Conservation (phyloP, 2,113 vertebrate genomes). For the Phaethon lepturus region DNA sequence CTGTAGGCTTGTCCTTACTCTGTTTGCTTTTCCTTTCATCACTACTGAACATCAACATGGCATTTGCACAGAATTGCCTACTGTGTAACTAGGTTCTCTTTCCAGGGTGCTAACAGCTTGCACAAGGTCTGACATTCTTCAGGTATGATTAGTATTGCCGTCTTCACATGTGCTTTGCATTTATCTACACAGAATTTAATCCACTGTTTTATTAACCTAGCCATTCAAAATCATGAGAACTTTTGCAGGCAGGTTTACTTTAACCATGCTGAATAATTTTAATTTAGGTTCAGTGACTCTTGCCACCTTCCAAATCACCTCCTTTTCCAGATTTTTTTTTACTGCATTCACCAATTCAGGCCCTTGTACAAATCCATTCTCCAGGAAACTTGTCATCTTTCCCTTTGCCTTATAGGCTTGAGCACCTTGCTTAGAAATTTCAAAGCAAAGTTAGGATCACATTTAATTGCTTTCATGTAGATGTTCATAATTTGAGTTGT, state of each 20-base stretch:
- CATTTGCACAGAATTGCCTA: background rate
- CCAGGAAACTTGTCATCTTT: background rate
- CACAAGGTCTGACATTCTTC: background rate
- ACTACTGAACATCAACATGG: fast-evolving
- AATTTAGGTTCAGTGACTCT: background rate
- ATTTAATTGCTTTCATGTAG: background rate
- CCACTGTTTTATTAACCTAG: background rate
- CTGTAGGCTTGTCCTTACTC: background rate
- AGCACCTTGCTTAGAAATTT: background rate
- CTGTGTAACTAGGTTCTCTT: background rate
- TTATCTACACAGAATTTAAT: background rate
- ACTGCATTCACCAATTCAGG: background rate
- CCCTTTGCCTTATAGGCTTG: background rate
- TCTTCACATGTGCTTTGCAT: background rate
- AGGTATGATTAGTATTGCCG: background rate
- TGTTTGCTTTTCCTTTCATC: background rate
- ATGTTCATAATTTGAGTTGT: background rate
- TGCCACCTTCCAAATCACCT: background rate
- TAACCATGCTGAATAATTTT: background rate
- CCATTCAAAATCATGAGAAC: background rate
- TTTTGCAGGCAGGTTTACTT: background rate
- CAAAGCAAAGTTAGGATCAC: background rate
- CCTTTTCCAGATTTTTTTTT: background rate
- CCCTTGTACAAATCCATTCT: background rate
- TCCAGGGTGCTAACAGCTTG: background rate